phyloP scores from a whole-genome alignment of 1,140 invertebrate species.

The Macrobrachium nipponense region DNA sequence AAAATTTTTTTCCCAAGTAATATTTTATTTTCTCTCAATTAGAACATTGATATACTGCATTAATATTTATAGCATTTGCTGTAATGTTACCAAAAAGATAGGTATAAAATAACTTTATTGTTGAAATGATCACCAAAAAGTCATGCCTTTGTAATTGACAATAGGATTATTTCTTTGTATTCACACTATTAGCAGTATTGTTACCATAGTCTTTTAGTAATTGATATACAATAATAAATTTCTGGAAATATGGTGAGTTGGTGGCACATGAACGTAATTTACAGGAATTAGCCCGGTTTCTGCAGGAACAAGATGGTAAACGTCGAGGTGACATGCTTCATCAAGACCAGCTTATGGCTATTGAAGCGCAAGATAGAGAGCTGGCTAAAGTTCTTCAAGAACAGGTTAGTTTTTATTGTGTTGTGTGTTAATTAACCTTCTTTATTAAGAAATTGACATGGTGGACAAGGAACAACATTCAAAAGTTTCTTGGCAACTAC shows the following conservation, averaged over 20 bases:
- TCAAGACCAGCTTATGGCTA: constrained; percentile 80
- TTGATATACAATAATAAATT: constrained; percentile 33
- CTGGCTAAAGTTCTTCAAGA: constrained; percentile 90
- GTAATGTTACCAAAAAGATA: too few species aligned
- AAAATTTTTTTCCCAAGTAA: too few species aligned
- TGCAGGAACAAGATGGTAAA: constrained; percentile 77
- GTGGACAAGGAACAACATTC: too few species aligned
- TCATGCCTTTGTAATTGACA: too few species aligned
- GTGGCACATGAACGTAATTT: constrained; percentile 59
- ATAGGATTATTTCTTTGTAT: too few species aligned
- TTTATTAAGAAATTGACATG: too few species aligned
- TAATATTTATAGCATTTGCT: too few species aligned
- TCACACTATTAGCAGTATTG: neutral
- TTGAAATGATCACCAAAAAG: too few species aligned
- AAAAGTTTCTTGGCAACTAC: too few species aligned
- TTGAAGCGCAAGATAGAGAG: constrained; percentile 92
- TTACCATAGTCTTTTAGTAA: constrained; percentile 1
- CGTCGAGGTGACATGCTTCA: constrained; percentile 75
- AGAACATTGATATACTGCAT: too few species aligned
- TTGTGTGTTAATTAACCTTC: neutral
- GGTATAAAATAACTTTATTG: too few species aligned
- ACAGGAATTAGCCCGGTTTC: constrained; percentile 76
- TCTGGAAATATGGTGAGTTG: constrained; percentile 21
- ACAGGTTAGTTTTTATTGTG: constrained; percentile 71
- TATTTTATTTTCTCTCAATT: too few species aligned